phyloP scores from a whole-genome alignment of 2,797 vertebrate species.

The Gymnocypris eckloni region DNA sequence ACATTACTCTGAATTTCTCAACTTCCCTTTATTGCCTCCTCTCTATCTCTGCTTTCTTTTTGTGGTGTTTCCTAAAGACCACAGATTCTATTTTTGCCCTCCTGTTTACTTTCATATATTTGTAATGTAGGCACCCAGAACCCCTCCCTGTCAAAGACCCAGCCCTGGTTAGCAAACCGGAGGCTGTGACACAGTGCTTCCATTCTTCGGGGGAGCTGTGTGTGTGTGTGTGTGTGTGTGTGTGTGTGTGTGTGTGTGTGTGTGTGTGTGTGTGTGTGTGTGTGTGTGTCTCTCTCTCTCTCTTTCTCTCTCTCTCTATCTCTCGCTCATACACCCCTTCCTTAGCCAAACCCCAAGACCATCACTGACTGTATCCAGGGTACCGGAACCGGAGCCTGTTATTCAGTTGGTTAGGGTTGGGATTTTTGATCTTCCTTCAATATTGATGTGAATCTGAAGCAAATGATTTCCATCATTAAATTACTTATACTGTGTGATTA shows the following conservation, averaged over 20 bases:
- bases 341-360: slow-evolving; percentile 48
- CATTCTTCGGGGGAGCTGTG: slow-evolving; percentile 73
- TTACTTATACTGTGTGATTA: slow-evolving; percentile 21
- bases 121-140: slow-evolving; percentile 69
- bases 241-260: slow-evolving; percentile 41
- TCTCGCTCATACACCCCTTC: slow-evolving; percentile 1
- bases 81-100: slow-evolving; percentile 79
- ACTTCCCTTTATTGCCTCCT: slow-evolving; percentile 60
- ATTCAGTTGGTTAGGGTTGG: slow-evolving; percentile 62
- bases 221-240: slow-evolving; percentile 14
- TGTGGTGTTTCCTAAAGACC: slow-evolving; percentile 70
- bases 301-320: no score
- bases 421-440: slow-evolving; percentile 43
- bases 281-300: no score
- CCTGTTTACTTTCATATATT: slow-evolving; percentile 78
- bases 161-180: slow-evolving; percentile 60
- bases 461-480: slow-evolving; percentile 24
- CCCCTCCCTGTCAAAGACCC: slow-evolving; percentile 74
- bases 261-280: no score
- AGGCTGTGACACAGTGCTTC: slow-evolving; percentile 71
- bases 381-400: slow-evolving; percentile 58
- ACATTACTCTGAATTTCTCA: slow-evolving; percentile 59
- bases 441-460: slow-evolving; percentile 18
- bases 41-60: slow-evolving; percentile 21
- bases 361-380: slow-evolving; percentile 67